A percentile compares a stretch with the other conserved stretches of the same genome.
phyloP scores from a whole-genome alignment of 2,113 vertebrate species.

The Lophotis ruficrista region DNA sequence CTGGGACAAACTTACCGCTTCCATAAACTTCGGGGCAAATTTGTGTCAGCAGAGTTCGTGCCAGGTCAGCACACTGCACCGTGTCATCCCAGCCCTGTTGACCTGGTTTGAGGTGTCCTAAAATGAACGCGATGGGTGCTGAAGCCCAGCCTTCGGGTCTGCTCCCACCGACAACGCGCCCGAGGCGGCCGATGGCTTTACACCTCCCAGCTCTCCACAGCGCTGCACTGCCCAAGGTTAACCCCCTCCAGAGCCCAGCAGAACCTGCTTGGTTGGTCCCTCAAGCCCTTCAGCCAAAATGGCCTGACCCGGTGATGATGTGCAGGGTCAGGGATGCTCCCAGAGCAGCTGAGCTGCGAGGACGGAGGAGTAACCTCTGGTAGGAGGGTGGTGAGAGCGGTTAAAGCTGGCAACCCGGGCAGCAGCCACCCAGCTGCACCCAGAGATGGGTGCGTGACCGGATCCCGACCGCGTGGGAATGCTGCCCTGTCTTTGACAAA shows the following conservation, averaged over 20 bases:
- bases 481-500: neutral
- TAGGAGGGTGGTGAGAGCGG: neutral
- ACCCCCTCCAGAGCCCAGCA: neutral
- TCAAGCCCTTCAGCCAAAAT: neutral
- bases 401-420: accelerated
- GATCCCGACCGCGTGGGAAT: neutral
- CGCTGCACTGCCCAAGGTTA: neutral
- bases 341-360: neutral
- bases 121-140: accelerated
- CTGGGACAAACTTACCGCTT: neutral
- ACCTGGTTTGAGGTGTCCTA: neutral
- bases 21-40: neutral
- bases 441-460: neutral
- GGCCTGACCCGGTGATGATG: too few relatives aligned
- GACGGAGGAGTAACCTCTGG: neutral
- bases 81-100: neutral
- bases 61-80: neutral
- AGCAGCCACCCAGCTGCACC: neutral
- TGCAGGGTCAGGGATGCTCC: neutral
- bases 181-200: neutral
- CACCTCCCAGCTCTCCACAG: neutral
- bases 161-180: neutral
- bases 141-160: neutral
- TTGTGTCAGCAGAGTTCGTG: neutral
- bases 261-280: neutral